Percentiles rank a stretch among this genome's conserved stretches.
phyloP scores from a whole-genome alignment of 2,888 invertebrate species.

The Zonitis immaculata region DNA sequence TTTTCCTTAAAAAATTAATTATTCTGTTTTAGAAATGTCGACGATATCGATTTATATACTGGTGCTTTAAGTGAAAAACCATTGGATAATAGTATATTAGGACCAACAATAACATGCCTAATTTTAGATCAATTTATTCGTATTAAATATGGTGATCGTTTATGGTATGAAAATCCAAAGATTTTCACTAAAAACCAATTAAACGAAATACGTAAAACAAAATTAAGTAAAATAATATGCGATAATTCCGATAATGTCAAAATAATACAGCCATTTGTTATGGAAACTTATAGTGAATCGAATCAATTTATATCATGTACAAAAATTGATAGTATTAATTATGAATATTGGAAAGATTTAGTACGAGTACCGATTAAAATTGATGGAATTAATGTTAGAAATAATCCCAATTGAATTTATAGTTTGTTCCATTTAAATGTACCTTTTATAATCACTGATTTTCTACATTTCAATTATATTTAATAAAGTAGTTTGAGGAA shows the following conservation, averaged over 20 bases:
- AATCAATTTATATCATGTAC: conserved; percentile 56
- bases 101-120: conserved; percentile 80
- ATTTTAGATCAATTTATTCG: conserved; percentile 80
- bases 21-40: conserved; percentile 64
- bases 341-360: conserved; percentile 55
- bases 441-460: no score
- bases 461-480: no score
- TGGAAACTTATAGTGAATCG: conserved; percentile 55
- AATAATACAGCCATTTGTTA: conserved; percentile 62
- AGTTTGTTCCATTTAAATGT: no score
- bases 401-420: neutral
- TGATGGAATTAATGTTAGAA: conserved; percentile 1
- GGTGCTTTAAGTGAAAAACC: conserved; percentile 82
- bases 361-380: neutral
- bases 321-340: conserved; percentile 55
- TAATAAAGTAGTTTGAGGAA: no score
- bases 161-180: conserved; percentile 79
- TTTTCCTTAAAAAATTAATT: no score
- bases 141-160: conserved; percentile 76
- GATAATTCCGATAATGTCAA: conserved; percentile 67
- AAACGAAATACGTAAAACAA: conserved; percentile 71
- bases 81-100: conserved; percentile 65
- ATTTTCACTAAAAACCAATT: conserved; percentile 74
- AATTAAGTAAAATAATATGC: conserved; percentile 70
- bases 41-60: conserved; percentile 85